These are phyloP conservation scores for Drosophila yakuba DNA, from an alignment of 1,140 invertebrate genomes.

Conservation along the genomic window DNA sequence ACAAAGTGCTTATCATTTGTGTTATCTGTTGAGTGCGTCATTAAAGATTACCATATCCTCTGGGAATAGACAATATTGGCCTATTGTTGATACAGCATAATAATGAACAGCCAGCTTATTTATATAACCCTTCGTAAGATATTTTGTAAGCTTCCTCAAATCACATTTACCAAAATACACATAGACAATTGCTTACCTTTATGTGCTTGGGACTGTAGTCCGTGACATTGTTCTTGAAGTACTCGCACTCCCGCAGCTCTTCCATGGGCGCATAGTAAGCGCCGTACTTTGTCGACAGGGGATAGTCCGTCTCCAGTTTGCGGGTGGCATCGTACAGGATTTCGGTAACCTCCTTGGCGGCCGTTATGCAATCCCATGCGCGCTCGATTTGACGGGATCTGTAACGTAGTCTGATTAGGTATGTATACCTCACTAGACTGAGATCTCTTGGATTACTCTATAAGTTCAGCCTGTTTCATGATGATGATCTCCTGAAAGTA, in stretches of 20 bases:
- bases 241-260: constrained; percentile 80
- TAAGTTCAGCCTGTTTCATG: constrained; percentile 79
- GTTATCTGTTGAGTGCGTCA: background rate
- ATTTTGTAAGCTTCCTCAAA: no score
- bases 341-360: constrained; percentile 80
- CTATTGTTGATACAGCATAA: no score
- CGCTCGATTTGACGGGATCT: constrained; percentile 82
- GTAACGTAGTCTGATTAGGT: background rate
- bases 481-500: constrained; percentile 84
- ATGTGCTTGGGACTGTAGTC: constrained; percentile 84
- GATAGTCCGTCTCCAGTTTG: constrained; percentile 75
- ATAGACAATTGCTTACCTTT: constrained; percentile 46
- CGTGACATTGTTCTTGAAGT: constrained; percentile 83
- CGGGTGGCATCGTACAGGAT: constrained; percentile 81
- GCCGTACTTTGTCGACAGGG: constrained; percentile 63
- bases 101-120: no score
- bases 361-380: constrained; percentile 82
- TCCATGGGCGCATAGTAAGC: constrained; percentile 80
- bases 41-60: background rate
- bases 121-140: background rate
- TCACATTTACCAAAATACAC: no score
- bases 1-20: background rate
- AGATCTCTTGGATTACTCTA: constrained; percentile 55
- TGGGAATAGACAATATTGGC: background rate
- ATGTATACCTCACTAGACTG: accelerated